Base-by-base conservation (phyloP, 2,113 vertebrate species). In the Chinchilla lanigera region DNA sequence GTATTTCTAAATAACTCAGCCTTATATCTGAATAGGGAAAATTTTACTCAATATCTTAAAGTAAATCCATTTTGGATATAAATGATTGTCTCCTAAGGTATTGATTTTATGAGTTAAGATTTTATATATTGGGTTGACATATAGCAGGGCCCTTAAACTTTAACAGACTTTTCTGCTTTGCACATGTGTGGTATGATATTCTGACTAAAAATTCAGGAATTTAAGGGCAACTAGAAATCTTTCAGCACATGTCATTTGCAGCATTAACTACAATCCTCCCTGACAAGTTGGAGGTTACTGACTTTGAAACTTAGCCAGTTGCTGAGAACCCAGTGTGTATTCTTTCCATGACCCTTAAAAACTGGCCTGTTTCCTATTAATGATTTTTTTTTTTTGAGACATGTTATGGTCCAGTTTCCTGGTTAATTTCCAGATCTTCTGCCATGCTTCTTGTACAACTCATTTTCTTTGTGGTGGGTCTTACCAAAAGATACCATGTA, bases 401-500 rank as follows among this genome's bases (percentile, higher is more conserved):
- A 75, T 54, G 73, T 63, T 61, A 38, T 58, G 54, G 73, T 91
- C 89, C 80, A 91, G 91, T 96, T 97, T 97, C 92, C 60, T 96
- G 92, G 94, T 96, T 75, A 89, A 89, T 95, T 89, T 90, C 96
- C 93, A 97, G 91, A 69, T 96, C 95, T 94, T 93, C 91, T 85
- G 75, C 94, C 94, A 67, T 94, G 96, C 75, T 96, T 92, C 85
- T 95, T 30, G 38, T 91, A 80, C 89, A 87, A 61, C 47, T 84
- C 91, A 35, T 84, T 96, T 91, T 93, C 95, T 96, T 96, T 93
- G 96, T 73, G 98, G 98, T 97, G 56, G 98, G 98, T 98, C 96
- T 96, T 80, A 87, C 94, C 22, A 13, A 63, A 75, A 96, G 95
- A 95, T 58, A 96, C 82, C 3, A 6, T 16, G 65, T 58, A 56